phyloP scores from a whole-genome alignment of 2,113 vertebrate genomes.

The Euleptes europaea region DNA sequence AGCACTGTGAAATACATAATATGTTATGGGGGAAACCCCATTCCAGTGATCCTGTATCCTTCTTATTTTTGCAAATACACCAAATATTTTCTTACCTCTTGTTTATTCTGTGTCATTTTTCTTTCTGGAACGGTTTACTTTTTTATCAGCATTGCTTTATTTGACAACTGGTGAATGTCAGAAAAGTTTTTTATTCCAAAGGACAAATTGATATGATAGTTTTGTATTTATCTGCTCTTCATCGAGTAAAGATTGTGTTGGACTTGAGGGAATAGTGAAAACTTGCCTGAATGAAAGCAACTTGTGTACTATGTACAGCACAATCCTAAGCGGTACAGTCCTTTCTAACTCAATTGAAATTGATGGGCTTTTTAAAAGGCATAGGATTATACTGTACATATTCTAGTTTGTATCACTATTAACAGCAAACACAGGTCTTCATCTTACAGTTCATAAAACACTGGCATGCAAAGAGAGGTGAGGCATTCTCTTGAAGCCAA shows the following conservation, averaged over 20 bases:
- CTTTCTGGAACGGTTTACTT: constrained; percentile 35
- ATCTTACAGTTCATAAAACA: background rate
- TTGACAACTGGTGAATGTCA: background rate
- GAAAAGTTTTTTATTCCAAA: background rate
- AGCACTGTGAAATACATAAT: constrained; percentile 53
- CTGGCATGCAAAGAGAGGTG: background rate
- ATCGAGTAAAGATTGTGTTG: background rate
- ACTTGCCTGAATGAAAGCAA: constrained; percentile 11
- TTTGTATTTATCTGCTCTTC: background rate
- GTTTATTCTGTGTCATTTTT: background rate
- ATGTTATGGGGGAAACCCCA: constrained; percentile 53
- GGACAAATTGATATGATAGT: constrained; percentile 5
- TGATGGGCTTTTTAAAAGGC: too few relatives aligned
- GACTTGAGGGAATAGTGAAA: background rate
- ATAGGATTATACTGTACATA: too few relatives aligned
- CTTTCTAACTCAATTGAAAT: too few relatives aligned
- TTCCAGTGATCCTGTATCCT: constrained; percentile 44
- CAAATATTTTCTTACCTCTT: constrained; percentile 27
- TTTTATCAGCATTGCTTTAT: constrained; percentile 26
- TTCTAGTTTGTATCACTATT: background rate
- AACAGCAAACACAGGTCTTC: background rate
- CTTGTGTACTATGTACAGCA: background rate
- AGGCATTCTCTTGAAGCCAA: background rate
- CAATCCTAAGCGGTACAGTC: too few relatives aligned
- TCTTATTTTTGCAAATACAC: constrained; percentile 41